These are phyloP conservation scores for Pteronotus mesoamericanus DNA, from an alignment of 2,797 vertebrate genomes.

Conservation along the genomic window DNA sequence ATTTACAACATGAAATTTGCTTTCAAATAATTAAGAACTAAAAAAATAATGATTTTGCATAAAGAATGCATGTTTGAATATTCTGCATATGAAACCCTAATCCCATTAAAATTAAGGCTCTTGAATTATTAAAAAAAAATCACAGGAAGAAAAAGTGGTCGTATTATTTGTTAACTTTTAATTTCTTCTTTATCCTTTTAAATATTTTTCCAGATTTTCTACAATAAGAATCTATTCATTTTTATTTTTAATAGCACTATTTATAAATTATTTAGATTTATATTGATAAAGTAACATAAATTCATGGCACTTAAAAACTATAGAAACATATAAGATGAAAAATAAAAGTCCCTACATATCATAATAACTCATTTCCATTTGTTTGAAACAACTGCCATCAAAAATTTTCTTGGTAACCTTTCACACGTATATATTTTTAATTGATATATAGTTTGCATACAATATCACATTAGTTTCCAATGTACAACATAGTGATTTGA, in stretches of 20 bases:
- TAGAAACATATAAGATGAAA: conserved; percentile 17
- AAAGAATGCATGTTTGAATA: background rate
- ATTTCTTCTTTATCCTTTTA: background rate
- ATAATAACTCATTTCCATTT: background rate
- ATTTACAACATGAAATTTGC: background rate
- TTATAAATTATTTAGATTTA: conserved; percentile 1
- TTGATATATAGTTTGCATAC: background rate
- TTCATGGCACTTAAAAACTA: background rate
- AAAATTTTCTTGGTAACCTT: background rate
- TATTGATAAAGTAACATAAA: background rate
- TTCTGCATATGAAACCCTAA: background rate
- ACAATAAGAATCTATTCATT: background rate
- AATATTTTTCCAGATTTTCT: background rate
- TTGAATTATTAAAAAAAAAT: no score
- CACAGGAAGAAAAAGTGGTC: background rate
- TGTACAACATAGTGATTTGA: background rate
- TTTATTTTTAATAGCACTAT: background rate
- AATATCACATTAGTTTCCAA: background rate
- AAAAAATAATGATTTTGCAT: background rate
- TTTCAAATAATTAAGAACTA: background rate
- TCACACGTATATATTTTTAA: background rate
- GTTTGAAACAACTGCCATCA: background rate
- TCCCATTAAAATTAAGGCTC: background rate
- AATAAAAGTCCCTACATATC: background rate
- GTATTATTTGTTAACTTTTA: conserved; percentile 14